These are phyloP conservation scores for Drosophila demipolita DNA, from an alignment of 2,888 invertebrate species.

Conservation along the genomic window DNA sequence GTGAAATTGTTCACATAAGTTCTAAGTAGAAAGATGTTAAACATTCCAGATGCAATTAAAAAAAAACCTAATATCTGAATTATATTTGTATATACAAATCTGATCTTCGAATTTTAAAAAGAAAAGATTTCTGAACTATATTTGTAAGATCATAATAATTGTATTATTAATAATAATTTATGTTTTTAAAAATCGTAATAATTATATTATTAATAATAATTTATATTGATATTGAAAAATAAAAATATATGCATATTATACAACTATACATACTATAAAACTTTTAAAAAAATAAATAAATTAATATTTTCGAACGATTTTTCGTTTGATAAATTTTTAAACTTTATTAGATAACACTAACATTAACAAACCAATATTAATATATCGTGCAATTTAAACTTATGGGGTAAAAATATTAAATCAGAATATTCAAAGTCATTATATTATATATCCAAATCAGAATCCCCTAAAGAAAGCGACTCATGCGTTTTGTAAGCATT, in stretches of 20 bases:
- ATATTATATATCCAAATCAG: constrained; percentile 32
- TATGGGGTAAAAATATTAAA: neutral
- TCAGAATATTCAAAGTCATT: neutral
- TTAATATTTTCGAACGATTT: neutral
- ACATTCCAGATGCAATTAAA: neutral
- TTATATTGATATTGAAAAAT: neutral
- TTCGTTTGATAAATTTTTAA: no score
- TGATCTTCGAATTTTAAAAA: neutral
- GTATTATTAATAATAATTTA: no score
- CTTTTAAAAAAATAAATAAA: neutral
- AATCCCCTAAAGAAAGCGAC: constrained; percentile 46
- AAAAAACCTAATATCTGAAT: neutral
- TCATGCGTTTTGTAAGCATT: constrained; percentile 33
- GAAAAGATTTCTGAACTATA: neutral
- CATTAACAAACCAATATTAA: neutral
- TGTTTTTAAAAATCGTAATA: neutral
- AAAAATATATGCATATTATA: neutral
- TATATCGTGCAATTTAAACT: neutral
- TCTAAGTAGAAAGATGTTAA: neutral
- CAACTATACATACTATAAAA: no score
- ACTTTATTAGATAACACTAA: neutral
- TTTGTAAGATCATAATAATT: neutral
- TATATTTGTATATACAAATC: neutral
- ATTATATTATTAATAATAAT: neutral
- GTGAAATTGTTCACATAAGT: neutral